These are phyloP conservation scores for Strigamia maritima DNA, from an alignment of 2,888 invertebrate species.

Conservation along the genomic window DNA sequence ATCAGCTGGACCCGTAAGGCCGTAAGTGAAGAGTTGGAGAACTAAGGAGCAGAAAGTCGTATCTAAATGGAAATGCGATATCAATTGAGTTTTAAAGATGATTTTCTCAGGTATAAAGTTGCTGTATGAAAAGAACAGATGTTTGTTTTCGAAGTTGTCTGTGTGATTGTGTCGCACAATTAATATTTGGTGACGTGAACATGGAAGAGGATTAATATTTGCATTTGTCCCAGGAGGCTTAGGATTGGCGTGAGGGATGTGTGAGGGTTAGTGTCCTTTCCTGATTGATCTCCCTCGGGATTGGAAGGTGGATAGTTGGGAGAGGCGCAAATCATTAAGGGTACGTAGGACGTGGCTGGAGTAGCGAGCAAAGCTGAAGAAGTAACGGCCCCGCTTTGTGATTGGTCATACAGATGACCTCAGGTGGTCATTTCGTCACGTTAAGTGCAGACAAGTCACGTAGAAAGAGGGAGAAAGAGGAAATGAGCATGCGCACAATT, in stretches of 20 bases:
- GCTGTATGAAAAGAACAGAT: background rate
- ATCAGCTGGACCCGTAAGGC: conserved; percentile 11
- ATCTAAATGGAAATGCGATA: conserved; percentile 26
- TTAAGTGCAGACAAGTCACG: conserved; percentile 34
- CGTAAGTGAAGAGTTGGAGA: conserved; percentile 3
- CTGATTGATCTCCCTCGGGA: conserved; percentile 31
- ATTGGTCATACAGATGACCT: conserved; percentile 34
- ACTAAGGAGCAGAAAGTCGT: background rate
- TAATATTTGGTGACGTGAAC: conserved; percentile 13
- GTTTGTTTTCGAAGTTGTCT: background rate
- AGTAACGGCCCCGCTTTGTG: conserved; percentile 17
- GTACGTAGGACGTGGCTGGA: conserved; percentile 5
- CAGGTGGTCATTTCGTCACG: conserved; percentile 32
- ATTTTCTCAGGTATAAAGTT: background rate
- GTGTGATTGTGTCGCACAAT: background rate
- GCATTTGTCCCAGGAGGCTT: conserved; percentile 23
- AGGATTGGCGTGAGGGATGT: conserved; percentile 12
- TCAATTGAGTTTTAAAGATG: conserved; percentile 6
- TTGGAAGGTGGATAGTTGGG: background rate
- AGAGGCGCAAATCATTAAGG: conserved; percentile 27
- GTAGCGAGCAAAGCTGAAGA: conserved; percentile 22
- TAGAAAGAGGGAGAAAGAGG: conserved; percentile 11
- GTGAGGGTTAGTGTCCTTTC: conserved; percentile 21
- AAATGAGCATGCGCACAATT: conserved; percentile 34
- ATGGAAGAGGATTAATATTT: conserved; percentile 6